Percentiles rank a stretch among this genome's conserved stretches.
Conservation (phyloP, 2,797 vertebrate species). For the Betta splendens region DNA sequence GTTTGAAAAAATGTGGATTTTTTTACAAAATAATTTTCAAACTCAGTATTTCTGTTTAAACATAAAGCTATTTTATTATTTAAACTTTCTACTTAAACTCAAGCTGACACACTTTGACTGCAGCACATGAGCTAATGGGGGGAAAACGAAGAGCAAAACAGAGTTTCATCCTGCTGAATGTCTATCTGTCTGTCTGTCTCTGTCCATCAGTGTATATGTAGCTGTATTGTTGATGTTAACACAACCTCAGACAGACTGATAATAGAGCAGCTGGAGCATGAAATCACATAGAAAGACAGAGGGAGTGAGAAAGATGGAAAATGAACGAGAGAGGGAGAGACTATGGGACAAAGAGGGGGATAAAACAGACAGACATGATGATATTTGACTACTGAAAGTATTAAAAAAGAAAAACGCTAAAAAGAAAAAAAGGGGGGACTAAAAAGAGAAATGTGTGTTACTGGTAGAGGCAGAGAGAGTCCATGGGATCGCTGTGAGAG, state of each 20-base stretch:
- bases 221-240: constrained; percentile 73
- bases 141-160: constrained; percentile 6
- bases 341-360: constrained; percentile 13
- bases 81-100: constrained; percentile 1
- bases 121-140: neutral
- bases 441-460: constrained; percentile 34
- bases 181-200: constrained; percentile 40
- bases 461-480: constrained; percentile 44
- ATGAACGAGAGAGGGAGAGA: constrained; percentile 5
- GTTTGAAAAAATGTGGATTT: neutral
- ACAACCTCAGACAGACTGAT: constrained; percentile 72
- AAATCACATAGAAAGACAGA: constrained; percentile 72
- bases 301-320: constrained; percentile 7
- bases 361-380: constrained; percentile 22
- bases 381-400: constrained; percentile 29
- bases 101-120: neutral
- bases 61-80: too few species aligned
- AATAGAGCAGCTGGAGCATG: constrained; percentile 78
- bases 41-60: too few species aligned
- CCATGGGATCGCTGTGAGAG: constrained; percentile 54
- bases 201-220: constrained; percentile 53
- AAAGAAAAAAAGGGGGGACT: constrained; percentile 22
- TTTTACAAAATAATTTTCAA: neutral
- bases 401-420: constrained; percentile 12
- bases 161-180: constrained; percentile 17